These are phyloP conservation scores for Oxycera nigricornis DNA, from an alignment of 2,888 invertebrate species.

Conservation along the genomic window DNA sequence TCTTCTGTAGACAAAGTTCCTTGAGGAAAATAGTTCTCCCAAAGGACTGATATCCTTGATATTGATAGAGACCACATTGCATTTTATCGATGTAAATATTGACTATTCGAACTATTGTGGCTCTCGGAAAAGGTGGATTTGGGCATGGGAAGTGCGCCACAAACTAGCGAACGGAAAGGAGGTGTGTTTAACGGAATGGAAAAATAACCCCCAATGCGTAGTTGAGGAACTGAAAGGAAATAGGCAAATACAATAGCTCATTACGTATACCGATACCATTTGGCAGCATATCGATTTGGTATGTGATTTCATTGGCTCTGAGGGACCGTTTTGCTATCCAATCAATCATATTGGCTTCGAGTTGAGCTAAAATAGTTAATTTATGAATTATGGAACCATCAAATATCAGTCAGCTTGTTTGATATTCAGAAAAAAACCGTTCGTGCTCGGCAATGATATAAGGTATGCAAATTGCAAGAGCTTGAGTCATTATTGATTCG, in stretches of 20 bases:
- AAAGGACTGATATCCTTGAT: slow-evolving; percentile 19
- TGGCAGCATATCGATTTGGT: too few species aligned
- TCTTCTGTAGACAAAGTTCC: slow-evolving; percentile 10
- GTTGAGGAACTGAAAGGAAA: background rate
- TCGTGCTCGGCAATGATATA: too few species aligned
- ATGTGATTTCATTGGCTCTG: too few species aligned
- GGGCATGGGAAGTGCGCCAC: background rate
- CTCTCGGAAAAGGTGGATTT: background rate
- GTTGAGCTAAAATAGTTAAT: too few species aligned
- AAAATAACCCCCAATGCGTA: slow-evolving; percentile 5
- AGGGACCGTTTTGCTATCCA: too few species aligned
- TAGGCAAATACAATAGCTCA: background rate
- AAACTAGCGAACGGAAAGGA: background rate
- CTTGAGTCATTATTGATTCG: too few species aligned
- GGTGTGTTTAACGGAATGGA: background rate
- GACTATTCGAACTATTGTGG: slow-evolving; percentile 11
- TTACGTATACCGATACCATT: too few species aligned
- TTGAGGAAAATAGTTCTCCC: slow-evolving; percentile 2
- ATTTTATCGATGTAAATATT: slow-evolving; percentile 35
- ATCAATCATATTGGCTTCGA: too few species aligned
- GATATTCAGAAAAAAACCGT: too few species aligned
- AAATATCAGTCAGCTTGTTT: too few species aligned
- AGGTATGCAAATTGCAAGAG: too few species aligned
- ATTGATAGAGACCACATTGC: slow-evolving; percentile 30
- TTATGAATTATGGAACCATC: too few species aligned